Evolutionary conservation across 1,140 invertebrate species (phyloP).

Genomic region (Procambarus virginalis): DNA sequence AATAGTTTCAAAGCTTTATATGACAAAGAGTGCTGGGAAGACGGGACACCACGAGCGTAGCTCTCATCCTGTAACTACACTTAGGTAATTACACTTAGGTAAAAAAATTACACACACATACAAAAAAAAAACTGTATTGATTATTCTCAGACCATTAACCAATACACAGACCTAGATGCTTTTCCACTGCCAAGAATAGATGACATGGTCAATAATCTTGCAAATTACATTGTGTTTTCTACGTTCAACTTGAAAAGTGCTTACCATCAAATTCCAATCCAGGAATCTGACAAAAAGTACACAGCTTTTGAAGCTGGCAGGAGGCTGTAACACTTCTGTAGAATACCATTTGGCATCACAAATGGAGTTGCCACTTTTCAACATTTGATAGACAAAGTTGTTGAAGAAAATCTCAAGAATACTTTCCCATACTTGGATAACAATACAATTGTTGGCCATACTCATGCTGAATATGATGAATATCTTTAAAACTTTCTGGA

Average conservation of each 20-base stretch:
- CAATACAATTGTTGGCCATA: not conserved
- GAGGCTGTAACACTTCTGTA: constrained; percentile 55
- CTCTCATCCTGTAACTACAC: too few relatives aligned
- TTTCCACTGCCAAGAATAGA: constrained; percentile 28
- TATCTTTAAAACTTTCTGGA: not conserved
- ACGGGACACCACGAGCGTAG: too few relatives aligned
- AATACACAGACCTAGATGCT: constrained; percentile 36
- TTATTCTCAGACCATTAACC: constrained; percentile 20
- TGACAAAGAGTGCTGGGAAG: too few relatives aligned
- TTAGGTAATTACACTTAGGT: too few relatives aligned
- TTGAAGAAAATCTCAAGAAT: not conserved
- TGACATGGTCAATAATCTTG: constrained; percentile 18
- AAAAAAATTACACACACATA: too few relatives aligned
- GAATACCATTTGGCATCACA: constrained; percentile 67
- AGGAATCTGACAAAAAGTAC: constrained; percentile 55
- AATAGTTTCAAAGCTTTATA: too few relatives aligned
- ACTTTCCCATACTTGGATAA: constrained; percentile 15
- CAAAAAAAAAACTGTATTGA: constrained; percentile 11
- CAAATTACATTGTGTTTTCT: constrained; percentile 29
- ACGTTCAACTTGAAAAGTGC: not conserved
- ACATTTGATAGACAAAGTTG: constrained; percentile 44
- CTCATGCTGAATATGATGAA: constrained; percentile 8
- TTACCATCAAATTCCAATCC: not conserved
- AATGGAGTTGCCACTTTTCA: constrained; percentile 68
- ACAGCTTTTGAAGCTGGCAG: constrained; percentile 65